Conservation (phyloP, 2,113 vertebrate genomes). For the Mus spicilegus region DNA sequence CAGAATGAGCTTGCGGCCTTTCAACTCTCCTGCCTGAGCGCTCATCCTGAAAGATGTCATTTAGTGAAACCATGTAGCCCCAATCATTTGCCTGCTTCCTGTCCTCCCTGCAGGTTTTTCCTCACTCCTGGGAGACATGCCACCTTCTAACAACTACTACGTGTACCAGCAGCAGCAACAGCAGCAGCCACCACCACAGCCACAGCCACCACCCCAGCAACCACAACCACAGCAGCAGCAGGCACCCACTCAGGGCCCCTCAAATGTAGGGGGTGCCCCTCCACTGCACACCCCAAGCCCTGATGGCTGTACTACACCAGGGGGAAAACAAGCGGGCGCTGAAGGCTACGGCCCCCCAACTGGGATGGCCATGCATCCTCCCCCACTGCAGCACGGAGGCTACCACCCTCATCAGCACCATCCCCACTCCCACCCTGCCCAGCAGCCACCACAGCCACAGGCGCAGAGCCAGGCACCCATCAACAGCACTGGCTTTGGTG, state of each 20-base stretch:
- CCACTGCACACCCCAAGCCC: slow-evolving; percentile 94
- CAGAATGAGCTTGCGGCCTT: neutral
- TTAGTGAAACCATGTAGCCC: neutral
- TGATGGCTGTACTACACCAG: slow-evolving; percentile 87
- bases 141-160: slow-evolving; percentile 90
- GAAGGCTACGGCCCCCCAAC: slow-evolving; percentile 86
- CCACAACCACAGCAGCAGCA: slow-evolving; percentile 57
- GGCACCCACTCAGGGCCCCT: slow-evolving; percentile 85
- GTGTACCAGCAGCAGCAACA: slow-evolving; percentile 87
- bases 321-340: slow-evolving; percentile 84
- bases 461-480: slow-evolving; percentile 86
- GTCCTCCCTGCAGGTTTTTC: slow-evolving; percentile 84
- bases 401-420: slow-evolving; percentile 89
- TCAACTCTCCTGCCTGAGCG: neutral
- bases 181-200: neutral
- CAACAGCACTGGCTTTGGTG: slow-evolving; percentile 88
- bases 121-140: slow-evolving; percentile 88
- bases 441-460: slow-evolving; percentile 84
- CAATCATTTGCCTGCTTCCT: neutral
- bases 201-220: slow-evolving; percentile 69
- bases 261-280: slow-evolving; percentile 83
- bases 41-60: neutral
- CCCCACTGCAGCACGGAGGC: slow-evolving; percentile 85
- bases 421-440: slow-evolving; percentile 85
- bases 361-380: slow-evolving; percentile 88